Evolutionary conservation across 30 jellyfish, hydroid and myxozoan species (phyloP).

Genomic region (Nemopilema nomurai): DNA sequence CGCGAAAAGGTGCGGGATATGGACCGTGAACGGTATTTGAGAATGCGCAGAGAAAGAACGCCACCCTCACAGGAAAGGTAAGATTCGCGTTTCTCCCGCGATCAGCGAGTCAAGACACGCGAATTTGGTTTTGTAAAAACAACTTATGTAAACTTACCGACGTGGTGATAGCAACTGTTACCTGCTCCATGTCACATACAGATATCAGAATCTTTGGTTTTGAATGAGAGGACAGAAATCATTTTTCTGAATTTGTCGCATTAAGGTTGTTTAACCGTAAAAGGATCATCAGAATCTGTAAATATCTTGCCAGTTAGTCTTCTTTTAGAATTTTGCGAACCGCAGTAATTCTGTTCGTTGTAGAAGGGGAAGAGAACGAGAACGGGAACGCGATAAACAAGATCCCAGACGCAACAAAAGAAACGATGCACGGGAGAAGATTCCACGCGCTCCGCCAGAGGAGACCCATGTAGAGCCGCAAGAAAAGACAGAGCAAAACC

Average conservation of each 20-base stretch:
- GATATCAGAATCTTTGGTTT: neutral
- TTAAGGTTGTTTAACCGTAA: too few species aligned
- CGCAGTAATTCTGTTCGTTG: neutral
- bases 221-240: too few species aligned
- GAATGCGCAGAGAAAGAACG: constrained; percentile 54
- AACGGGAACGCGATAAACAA: constrained; percentile 58
- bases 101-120: too few species aligned
- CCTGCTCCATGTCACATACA: neutral
- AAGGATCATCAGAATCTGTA: too few species aligned
- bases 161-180: too few species aligned
- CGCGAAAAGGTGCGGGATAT: constrained; percentile 51
- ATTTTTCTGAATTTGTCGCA: too few species aligned
- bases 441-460: neutral
- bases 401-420: constrained; percentile 50
- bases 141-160: too few species aligned
- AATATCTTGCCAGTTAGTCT: too few species aligned
- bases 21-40: constrained; percentile 59
- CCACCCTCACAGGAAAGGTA: constrained; percentile 72
- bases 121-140: too few species aligned
- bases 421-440: constrained; percentile 25
- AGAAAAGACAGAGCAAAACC: constrained; percentile 13
- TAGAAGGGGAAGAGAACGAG: constrained; percentile 36
- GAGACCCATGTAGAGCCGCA: neutral
- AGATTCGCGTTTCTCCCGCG: neutral
- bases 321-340: too few species aligned